These are phyloP conservation scores for Acropternis orthonyx DNA, from an alignment of 2,797 vertebrate genomes.

Conservation along the genomic window DNA sequence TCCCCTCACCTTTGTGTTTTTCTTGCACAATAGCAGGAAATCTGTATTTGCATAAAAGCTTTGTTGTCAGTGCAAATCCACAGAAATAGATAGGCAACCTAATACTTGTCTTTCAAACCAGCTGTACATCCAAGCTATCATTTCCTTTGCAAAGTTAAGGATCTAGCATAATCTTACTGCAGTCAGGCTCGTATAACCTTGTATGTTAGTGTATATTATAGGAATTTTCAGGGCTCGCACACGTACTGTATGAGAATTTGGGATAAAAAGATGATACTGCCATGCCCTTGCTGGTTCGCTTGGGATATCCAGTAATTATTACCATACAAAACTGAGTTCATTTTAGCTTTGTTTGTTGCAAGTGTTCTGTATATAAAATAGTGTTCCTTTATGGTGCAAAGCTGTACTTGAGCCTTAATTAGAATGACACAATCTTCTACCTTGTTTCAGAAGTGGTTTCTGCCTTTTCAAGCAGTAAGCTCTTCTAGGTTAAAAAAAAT, in stretches of 20 bases:
- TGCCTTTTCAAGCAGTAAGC: neutral
- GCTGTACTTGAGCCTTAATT: neutral
- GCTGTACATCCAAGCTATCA: neutral
- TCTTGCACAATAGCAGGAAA: neutral
- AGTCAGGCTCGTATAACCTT: neutral
- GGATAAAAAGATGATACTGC: neutral
- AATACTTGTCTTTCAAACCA: neutral
- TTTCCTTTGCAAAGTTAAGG: neutral
- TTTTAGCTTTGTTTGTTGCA: neutral
- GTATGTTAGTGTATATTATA: neutral
- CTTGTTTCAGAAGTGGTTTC: neutral
- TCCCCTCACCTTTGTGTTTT: neutral
- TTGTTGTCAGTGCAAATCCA: neutral
- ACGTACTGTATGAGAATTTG: neutral
- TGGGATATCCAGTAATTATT: neutral
- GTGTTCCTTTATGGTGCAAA: neutral
- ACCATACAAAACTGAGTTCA: neutral
- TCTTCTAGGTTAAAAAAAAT: neutral
- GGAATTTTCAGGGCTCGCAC: neutral
- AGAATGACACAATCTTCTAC: neutral
- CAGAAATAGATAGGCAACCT: neutral
- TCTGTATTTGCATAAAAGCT: neutral
- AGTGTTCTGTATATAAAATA: neutral
- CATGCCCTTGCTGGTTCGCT: neutral
- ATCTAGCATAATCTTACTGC: neutral